Conservation (phyloP, 2,888 invertebrate genomes). For the Conus canariensis region DNA sequence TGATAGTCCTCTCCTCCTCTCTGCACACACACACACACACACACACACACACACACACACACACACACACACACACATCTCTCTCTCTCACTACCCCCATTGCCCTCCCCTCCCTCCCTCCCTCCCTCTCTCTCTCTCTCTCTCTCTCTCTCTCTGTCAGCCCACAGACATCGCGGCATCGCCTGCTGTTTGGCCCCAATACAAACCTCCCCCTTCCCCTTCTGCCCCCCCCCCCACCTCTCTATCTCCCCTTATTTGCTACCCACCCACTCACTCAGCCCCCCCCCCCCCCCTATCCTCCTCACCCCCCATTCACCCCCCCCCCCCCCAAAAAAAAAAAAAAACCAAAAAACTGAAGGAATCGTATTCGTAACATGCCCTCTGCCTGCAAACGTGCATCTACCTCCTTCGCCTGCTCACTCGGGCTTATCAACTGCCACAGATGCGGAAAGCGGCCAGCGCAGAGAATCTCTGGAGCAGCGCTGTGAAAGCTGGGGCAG, state of each 20-base stretch:
- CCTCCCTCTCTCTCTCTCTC: background rate
- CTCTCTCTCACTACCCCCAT: background rate
- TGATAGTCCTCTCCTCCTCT: slow-evolving; percentile 10
- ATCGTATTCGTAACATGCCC: slow-evolving; percentile 14
- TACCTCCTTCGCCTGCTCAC: background rate
- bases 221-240: no score
- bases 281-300: background rate
- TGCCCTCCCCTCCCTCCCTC: background rate
- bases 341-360: background rate
- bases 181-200: slow-evolving; percentile 21
- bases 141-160: background rate
- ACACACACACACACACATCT: slow-evolving; percentile 3
- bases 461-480: no score
- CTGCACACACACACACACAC: background rate
- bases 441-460: slow-evolving; percentile 5
- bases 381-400: background rate
- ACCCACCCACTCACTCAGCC: background rate
- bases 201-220: background rate
- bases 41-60: slow-evolving; percentile 9
- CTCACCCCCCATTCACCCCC: background rate
- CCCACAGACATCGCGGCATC: slow-evolving; percentile 28
- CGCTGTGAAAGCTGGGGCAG: no score
- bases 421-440: slow-evolving; percentile 33
- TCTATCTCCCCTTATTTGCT: background rate
- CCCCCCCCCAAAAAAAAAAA: background rate